Conservation (phyloP, 2,888 invertebrate genomes). For the Callinectes sapidus region DNA sequence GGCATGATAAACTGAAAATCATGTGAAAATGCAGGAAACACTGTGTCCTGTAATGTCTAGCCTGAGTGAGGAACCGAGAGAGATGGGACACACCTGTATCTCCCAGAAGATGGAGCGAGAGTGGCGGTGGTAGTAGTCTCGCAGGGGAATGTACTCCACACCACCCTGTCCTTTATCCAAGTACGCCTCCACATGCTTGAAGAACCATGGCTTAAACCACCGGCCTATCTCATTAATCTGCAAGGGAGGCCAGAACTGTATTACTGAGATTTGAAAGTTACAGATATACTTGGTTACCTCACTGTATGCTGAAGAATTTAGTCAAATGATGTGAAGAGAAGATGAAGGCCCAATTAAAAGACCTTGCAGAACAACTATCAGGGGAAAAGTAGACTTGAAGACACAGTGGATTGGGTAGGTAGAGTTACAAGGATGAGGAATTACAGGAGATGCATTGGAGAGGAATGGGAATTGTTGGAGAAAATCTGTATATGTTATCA, state of each 20-base stretch:
- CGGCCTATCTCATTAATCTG: slow-evolving; percentile 85
- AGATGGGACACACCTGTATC: slow-evolving; percentile 79
- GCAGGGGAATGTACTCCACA: slow-evolving; percentile 85
- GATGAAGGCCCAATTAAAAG: too few species aligned
- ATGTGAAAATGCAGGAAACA: not conserved
- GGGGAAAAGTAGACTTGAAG: too few species aligned
- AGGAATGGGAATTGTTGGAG: too few species aligned
- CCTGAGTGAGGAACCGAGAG: not conserved
- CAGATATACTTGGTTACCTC: not conserved
- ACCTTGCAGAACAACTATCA: too few species aligned
- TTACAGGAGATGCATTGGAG: too few species aligned
- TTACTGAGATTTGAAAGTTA: not conserved
- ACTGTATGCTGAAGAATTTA: not conserved
- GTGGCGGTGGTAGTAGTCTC: slow-evolving; percentile 90
- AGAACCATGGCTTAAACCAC: slow-evolving; percentile 91
- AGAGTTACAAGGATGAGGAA: too few species aligned
- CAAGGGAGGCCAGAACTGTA: not conserved
- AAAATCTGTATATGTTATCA: too few species aligned
- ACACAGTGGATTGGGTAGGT: too few species aligned
- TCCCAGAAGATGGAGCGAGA: slow-evolving; percentile 90
- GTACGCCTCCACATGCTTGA: slow-evolving; percentile 83
- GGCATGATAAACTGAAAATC: not conserved
- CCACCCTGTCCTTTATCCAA: slow-evolving; percentile 75
- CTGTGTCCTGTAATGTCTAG: not conserved
- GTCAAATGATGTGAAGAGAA: too few species aligned